Percentiles rank a stretch among this genome's conserved stretches.
phyloP scores from a whole-genome alignment of 2,888 invertebrate species.

The Zaprionus lineosus region DNA sequence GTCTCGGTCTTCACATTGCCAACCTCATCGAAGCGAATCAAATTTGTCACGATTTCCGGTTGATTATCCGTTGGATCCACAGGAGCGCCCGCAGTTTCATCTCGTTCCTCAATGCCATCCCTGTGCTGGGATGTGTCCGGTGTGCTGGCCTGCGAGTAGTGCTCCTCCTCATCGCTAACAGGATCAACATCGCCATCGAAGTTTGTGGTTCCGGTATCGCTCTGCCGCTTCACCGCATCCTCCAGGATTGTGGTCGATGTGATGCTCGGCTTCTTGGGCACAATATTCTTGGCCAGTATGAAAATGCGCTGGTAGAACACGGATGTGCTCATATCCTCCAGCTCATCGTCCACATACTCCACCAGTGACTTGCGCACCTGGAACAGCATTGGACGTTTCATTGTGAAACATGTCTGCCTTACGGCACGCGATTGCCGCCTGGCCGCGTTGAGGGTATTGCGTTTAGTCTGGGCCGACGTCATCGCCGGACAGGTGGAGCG shows the following conservation, averaged over 20 bases:
- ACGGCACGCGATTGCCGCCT: not conserved
- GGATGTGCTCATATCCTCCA: constrained; percentile 54
- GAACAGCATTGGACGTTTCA: constrained; percentile 48
- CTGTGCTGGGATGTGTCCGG: not conserved
- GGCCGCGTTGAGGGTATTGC: too few relatives aligned
- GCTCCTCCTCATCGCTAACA: constrained; percentile 20
- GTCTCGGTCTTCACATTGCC: not conserved
- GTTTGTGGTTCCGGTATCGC: not conserved
- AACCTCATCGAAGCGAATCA: constrained; percentile 31
- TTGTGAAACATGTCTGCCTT: constrained; percentile 32
- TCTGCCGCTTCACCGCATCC: not conserved
- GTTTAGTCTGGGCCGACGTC: too few relatives aligned
- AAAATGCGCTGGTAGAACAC: constrained; percentile 77
- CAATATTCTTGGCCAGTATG: constrained; percentile 65
- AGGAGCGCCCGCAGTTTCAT: not conserved
- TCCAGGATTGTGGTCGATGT: not conserved
- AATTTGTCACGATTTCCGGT: constrained; percentile 38
- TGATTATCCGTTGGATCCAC: not conserved
- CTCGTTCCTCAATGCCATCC: not conserved
- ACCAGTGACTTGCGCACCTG: constrained; percentile 71
- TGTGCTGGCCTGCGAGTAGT: constrained; percentile 25
- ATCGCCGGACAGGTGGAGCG: too few relatives aligned
- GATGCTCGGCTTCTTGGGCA: not conserved
- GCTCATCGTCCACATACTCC: constrained; percentile 65
- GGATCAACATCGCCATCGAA: not conserved